These are phyloP conservation scores for Micromys minutus DNA, from an alignment of 2,113 vertebrate species.

Conservation along the genomic window DNA sequence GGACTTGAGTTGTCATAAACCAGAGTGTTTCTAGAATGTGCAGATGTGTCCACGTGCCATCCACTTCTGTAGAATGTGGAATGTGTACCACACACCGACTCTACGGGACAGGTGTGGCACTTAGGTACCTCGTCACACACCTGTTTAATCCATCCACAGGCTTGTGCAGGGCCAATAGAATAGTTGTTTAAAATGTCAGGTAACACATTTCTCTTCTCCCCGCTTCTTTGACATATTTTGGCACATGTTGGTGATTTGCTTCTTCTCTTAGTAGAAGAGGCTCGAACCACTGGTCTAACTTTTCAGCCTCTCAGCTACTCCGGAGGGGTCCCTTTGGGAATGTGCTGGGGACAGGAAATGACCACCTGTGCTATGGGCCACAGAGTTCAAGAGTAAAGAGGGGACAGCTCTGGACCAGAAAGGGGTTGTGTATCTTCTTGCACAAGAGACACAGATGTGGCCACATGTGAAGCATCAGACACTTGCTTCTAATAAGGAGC, in stretches of 20 bases:
- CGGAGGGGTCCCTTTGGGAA: background rate
- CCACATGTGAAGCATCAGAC: background rate
- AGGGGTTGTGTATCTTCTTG: background rate
- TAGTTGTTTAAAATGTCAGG: background rate
- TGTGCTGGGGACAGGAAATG: constrained; percentile 8
- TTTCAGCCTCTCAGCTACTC: constrained; percentile 8
- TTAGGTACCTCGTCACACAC: constrained; percentile 19
- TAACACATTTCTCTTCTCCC: constrained; percentile 8
- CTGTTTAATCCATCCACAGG: constrained; percentile 45
- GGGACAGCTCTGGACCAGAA: background rate
- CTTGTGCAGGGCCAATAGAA: constrained; percentile 39
- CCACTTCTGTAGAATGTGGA: background rate
- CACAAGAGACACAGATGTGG: background rate
- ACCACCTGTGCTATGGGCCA: background rate
- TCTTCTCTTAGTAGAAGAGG: constrained; percentile 5
- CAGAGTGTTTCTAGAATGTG: constrained; percentile 28
- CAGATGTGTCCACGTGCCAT: background rate
- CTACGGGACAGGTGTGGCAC: background rate
- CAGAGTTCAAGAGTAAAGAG: background rate
- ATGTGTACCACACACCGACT: constrained; percentile 29
- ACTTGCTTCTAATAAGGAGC: background rate
- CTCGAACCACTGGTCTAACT: background rate
- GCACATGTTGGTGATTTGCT: constrained; percentile 33
- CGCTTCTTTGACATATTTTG: constrained; percentile 36
- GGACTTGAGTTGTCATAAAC: constrained; percentile 10